Base-by-base conservation (phyloP, 2,797 vertebrate genomes). In the Enteromius treurensis region DNA sequence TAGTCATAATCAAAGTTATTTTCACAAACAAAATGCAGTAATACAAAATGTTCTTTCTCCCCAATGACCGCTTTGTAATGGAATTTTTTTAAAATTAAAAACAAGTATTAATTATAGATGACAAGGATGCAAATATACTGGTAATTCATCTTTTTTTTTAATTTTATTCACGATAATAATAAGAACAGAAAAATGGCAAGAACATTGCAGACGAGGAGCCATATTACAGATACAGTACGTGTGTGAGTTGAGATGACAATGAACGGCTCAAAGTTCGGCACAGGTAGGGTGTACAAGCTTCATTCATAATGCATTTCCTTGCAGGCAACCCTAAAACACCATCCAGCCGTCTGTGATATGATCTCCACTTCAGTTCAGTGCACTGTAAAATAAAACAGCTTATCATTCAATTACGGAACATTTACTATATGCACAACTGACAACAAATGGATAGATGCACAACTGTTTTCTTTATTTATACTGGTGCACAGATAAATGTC, bases 151-250 rank as follows among this genome's bases (percentile, higher is more conserved):
- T 14, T n/a, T n/a, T n/a, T n/a, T n/a, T n/a, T n/a, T n/a, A n/a
- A n/a, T n/a, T n/a, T 64, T 67, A 64, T 67, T 79, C 7, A 79
- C 47, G 0, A 13, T 76, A 76, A 42, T 75, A 69, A 69, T 19
- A 69, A 53, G 6, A 55, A 74, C 29, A 74, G 11, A 73, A 73
- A 75, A 53, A 76, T 58, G 62, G 1, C 26, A 77, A 82, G 29
- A 23, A 47, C 45, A 75, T 60, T 65, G 47, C 60, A 76, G 42
- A 73, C 40, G 1, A 75, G 53, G 4, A 74, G 19, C 40, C 21
- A 29, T 9, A 17, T 51, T 10, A 79, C 62, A 65, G 45, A n/a
- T 29, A 76, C 29, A 75, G 21, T 21, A 74, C 32, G 21, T 55
- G 19, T 82, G 45, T 53, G 6, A 74, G 80, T 64, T 73, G 14